Percentiles rank a stretch among this genome's conserved stretches.
Evolutionary conservation across 2,888 invertebrate genomes (phyloP).

Genomic region (Eugnorisma glareosa): DNA sequence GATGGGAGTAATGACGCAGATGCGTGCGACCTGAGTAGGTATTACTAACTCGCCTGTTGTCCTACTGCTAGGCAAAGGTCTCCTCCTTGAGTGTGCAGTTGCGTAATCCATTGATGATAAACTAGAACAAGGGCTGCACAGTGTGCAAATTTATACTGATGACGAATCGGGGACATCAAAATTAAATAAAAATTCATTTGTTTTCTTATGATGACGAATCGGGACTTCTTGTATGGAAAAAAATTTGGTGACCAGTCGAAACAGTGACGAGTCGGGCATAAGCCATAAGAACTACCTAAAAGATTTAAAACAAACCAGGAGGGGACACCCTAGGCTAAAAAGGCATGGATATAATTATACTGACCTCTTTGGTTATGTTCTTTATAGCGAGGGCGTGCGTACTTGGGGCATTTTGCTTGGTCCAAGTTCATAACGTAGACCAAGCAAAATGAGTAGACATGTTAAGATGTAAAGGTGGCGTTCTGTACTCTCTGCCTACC

Average conservation of each 20-base stretch:
- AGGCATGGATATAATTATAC: not conserved
- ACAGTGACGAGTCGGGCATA: no score
- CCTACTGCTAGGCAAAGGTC: not conserved
- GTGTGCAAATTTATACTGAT: no score
- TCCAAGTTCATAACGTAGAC: no score
- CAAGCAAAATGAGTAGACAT: not conserved
- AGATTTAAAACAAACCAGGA: not conserved
- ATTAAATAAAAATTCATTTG: no score
- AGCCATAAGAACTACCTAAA: not conserved
- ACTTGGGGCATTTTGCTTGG: no score
- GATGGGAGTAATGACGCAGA: conserved; percentile 16
- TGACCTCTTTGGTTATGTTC: not conserved
- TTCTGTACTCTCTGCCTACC: no score
- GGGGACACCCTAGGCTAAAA: not conserved
- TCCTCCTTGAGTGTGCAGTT: not conserved
- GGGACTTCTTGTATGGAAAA: no score
- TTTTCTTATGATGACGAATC: no score
- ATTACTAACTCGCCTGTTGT: not conserved
- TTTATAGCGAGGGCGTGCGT: not conserved
- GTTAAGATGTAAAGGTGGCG: not conserved
- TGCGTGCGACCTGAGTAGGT: not conserved
- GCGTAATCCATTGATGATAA: not conserved
- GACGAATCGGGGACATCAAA: no score
- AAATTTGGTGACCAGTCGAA: no score
- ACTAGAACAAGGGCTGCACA: not conserved